phyloP scores from a whole-genome alignment of 2,888 invertebrate genomes.

The Sphaerophoria taeniata region DNA sequence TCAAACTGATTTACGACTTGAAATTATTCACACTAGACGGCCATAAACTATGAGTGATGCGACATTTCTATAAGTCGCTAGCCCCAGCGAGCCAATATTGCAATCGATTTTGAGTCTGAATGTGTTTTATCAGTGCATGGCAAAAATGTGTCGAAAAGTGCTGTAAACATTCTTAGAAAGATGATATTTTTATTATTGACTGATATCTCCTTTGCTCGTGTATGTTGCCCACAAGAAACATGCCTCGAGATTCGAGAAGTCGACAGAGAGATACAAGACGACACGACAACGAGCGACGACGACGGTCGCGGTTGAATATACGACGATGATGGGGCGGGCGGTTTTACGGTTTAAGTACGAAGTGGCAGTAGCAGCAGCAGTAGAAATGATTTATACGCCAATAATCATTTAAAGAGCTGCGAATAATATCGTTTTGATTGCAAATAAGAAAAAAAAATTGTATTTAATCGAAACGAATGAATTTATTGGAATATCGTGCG shows the following conservation, averaged over 20 bases:
- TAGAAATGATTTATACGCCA: conserved; percentile 70
- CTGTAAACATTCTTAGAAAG: conserved; percentile 36
- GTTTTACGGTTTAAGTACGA: no score
- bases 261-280: conserved; percentile 48
- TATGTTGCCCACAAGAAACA: conserved; percentile 32
- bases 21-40: conserved; percentile 75
- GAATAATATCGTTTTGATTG: conserved; percentile 70
- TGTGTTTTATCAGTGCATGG: conserved; percentile 52
- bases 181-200: conserved; percentile 44
- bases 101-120: conserved; percentile 1
- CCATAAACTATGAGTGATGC: conserved; percentile 69
- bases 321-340: no score
- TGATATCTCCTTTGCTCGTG: conserved; percentile 21
- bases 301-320: not conserved
- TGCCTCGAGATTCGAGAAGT: conserved; percentile 38
- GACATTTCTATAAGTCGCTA: conserved; percentile 41
- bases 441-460: conserved; percentile 26
- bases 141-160: conserved; percentile 2
- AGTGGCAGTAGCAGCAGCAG: conserved; percentile 15
- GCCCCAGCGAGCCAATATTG: conserved; percentile 45
- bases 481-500: conserved; percentile 63
- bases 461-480: conserved; percentile 47
- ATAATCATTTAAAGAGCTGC: conserved; percentile 73
- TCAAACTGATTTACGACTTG: conserved; percentile 75
- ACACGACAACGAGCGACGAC: conserved; percentile 15